These are phyloP conservation scores for Nebria ingens DNA, from an alignment of 1,140 invertebrate genomes.

Conservation along the genomic window DNA sequence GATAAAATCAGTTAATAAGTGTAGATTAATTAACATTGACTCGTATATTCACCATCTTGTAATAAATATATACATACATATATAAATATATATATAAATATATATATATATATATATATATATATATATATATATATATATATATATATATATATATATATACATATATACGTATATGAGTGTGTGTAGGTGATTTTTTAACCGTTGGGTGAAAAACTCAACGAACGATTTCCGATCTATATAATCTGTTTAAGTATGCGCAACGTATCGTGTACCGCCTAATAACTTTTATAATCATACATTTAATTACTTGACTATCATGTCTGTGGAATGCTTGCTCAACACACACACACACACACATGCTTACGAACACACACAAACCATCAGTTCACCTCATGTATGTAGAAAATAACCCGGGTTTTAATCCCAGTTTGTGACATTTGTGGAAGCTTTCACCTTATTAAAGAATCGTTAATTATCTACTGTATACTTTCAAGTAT, in stretches of 20 bases:
- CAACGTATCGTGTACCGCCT: not conserved
- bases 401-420: too few species aligned
- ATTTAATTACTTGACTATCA: not conserved
- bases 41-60: too few species aligned
- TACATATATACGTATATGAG: not conserved
- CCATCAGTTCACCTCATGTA: too few species aligned
- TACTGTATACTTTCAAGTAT: too few species aligned
- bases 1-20: not conserved
- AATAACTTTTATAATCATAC: not conserved
- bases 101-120: not conserved
- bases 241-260: not conserved
- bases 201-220: not conserved
- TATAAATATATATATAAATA: too few species aligned
- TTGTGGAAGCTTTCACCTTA: too few species aligned
- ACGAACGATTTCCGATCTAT: not conserved
- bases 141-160: constrained; percentile 1
- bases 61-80: too few species aligned
- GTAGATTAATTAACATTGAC: not conserved
- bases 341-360: too few species aligned
- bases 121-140: not conserved
- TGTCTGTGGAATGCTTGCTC: not conserved
- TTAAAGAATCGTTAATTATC: too few species aligned
- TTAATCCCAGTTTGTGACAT: too few species aligned
- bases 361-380: too few species aligned
- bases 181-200: not conserved